Conservation (phyloP, 2,888 invertebrate genomes). For the Malthinus flaveolus region DNA sequence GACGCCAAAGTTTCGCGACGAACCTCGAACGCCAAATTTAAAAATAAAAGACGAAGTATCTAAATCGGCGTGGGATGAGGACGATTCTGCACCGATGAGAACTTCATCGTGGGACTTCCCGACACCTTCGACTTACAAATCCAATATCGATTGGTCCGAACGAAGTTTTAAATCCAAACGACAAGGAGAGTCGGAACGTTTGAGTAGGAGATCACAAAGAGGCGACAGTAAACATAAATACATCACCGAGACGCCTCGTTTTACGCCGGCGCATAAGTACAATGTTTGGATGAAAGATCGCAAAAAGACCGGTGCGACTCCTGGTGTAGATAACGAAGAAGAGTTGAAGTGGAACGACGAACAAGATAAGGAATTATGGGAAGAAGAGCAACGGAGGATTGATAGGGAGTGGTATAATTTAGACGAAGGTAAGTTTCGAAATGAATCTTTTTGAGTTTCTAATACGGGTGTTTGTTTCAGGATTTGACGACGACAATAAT, state of each 20-base stretch:
- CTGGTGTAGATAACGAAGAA: slow-evolving; percentile 57
- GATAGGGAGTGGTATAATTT: slow-evolving; percentile 98
- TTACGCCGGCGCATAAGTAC: slow-evolving; percentile 86
- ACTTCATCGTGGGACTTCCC: slow-evolving; percentile 93
- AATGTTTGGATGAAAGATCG: slow-evolving; percentile 77
- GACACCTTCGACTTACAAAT: slow-evolving; percentile 69
- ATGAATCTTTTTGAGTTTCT: background rate
- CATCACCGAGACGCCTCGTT: slow-evolving; percentile 73
- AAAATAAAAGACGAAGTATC: slow-evolving; percentile 65
- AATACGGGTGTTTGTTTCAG: slow-evolving; percentile 42
- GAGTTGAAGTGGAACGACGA: slow-evolving; percentile 66
- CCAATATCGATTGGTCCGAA: slow-evolving; percentile 49
- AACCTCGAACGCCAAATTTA: slow-evolving; percentile 81
- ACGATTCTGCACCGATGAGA: slow-evolving; percentile 60
- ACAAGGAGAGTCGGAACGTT: slow-evolving; percentile 49
- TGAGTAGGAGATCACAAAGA: slow-evolving; percentile 55
- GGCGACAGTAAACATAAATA: slow-evolving; percentile 33
- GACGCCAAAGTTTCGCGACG: slow-evolving; percentile 75
- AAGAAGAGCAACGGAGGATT: slow-evolving; percentile 84
- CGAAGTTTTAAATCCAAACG: slow-evolving; percentile 38
- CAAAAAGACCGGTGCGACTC: slow-evolving; percentile 68
- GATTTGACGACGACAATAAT: slow-evolving; percentile 89
- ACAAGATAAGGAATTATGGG: slow-evolving; percentile 82
- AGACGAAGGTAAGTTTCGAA: slow-evolving; percentile 69
- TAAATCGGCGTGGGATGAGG: slow-evolving; percentile 77